Conservation (phyloP, 2,797 vertebrate species). For the Gorsachius magnificus region DNA sequence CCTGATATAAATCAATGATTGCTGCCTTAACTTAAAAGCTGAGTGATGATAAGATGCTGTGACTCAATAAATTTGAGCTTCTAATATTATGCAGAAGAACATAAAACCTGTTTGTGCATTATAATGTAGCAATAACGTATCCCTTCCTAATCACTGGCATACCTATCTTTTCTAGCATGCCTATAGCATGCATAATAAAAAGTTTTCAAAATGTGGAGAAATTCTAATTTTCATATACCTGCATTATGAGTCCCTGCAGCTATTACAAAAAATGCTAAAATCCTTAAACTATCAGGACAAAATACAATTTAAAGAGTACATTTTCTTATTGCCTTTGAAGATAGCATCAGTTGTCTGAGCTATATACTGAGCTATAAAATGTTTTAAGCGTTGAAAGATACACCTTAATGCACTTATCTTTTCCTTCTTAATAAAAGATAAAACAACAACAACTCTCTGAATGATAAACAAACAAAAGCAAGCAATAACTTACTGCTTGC, state of each 20-base stretch:
- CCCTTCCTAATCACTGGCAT: slow-evolving; percentile 63
- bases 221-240: slow-evolving; percentile 66
- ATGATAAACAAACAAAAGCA: slow-evolving; percentile 32
- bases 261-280: slow-evolving; percentile 50
- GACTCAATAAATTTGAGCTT: slow-evolving; percentile 68
- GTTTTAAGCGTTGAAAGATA: slow-evolving; percentile 18
- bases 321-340: slow-evolving; percentile 40
- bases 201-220: slow-evolving; percentile 57
- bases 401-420: slow-evolving; percentile 9
- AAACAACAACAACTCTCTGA: background rate
- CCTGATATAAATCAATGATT: slow-evolving; percentile 61
- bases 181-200: slow-evolving; percentile 73
- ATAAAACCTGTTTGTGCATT: slow-evolving; percentile 75
- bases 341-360: slow-evolving; percentile 24
- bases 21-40: slow-evolving; percentile 68
- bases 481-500: slow-evolving; percentile 29
- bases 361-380: slow-evolving; percentile 8
- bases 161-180: slow-evolving; percentile 65
- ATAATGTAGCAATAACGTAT: slow-evolving; percentile 68
- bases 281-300: slow-evolving; percentile 10
- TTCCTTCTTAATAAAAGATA: slow-evolving; percentile 49
- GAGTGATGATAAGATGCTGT: slow-evolving; percentile 59
- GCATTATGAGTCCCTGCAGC: slow-evolving; percentile 61
- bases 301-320: slow-evolving; percentile 31
- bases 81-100: slow-evolving; percentile 69